A percentile compares a stretch with the other conserved stretches of the same genome.
These are phyloP conservation scores for Lepidocolaptes lacrymiger DNA, from an alignment of 2,797 vertebrate genomes.

Conservation along the genomic window DNA sequence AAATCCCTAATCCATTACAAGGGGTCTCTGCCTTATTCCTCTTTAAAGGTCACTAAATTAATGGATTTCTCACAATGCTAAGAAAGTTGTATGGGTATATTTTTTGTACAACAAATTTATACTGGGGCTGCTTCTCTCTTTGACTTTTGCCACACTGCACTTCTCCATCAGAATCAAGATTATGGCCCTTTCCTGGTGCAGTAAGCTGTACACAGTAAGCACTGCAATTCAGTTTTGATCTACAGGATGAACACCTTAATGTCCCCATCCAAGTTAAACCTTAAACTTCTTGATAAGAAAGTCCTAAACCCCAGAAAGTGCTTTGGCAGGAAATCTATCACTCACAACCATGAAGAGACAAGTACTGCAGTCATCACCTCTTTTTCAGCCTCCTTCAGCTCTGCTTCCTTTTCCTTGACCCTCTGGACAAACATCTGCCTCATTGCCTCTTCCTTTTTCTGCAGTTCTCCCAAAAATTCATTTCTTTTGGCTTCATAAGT, in stretches of 20 bases:
- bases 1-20: neutral
- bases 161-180: neutral
- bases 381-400: slow-evolving; percentile 98
- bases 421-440: slow-evolving; percentile 99
- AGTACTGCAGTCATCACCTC: slow-evolving; percentile 82
- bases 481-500: slow-evolving; percentile 98
- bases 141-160: neutral
- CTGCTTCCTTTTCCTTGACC: slow-evolving; percentile 97
- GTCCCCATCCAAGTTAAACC: neutral
- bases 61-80: neutral
- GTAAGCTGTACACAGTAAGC: neutral
- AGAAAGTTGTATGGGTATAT: neutral
- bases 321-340: neutral
- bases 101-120: neutral
- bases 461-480: slow-evolving; percentile 96
- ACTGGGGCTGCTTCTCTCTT: neutral
- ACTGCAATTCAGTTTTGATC: neutral
- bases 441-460: slow-evolving; percentile 99
- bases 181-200: neutral
- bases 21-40: neutral
- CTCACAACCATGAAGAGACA: neutral
- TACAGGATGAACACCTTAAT: neutral
- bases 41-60: neutral
- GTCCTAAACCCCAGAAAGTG: neutral
- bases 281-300: neutral